These are phyloP conservation scores for Acleris literana DNA, from an alignment of 2,888 invertebrate genomes.

Conservation along the genomic window DNA sequence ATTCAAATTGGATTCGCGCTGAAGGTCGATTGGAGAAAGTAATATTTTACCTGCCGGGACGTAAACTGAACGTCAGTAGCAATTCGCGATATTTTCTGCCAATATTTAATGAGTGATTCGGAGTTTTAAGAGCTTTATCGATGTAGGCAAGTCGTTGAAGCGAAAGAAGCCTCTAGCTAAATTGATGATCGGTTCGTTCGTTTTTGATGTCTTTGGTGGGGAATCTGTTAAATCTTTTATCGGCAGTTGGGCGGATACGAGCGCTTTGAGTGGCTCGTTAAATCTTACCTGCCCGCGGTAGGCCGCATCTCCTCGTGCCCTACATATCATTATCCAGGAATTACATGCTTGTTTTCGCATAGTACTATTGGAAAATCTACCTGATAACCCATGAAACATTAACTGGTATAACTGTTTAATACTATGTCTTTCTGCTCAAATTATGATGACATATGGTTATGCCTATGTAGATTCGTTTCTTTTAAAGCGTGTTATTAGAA, in stretches of 20 bases:
- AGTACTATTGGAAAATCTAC: background rate
- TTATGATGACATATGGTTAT: background rate
- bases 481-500: conserved; percentile 67
- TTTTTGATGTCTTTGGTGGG: conserved; percentile 58
- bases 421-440: too few species aligned
- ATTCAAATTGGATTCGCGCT: conserved; percentile 28
- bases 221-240: conserved; percentile 66
- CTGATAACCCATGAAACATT: background rate
- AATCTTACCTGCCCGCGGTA: conserved; percentile 52
- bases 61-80: conserved; percentile 31
- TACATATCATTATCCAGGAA: conserved; percentile 28
- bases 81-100: conserved; percentile 29
- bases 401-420: background rate
- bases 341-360: conserved; percentile 7
- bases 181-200: conserved; percentile 55
- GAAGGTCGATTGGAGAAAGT: conserved; percentile 31
- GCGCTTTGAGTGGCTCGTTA: conserved; percentile 51
- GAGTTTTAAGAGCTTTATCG: conserved; percentile 25
- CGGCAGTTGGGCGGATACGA: conserved; percentile 51
- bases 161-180: conserved; percentile 48
- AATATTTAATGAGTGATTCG: conserved; percentile 34
- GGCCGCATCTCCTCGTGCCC: conserved; percentile 43
- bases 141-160: conserved; percentile 40
- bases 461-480: conserved; percentile 51
- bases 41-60: conserved; percentile 32